phyloP scores from a whole-genome alignment of 1,140 invertebrate genomes.

The Sinonovacula constricta region DNA sequence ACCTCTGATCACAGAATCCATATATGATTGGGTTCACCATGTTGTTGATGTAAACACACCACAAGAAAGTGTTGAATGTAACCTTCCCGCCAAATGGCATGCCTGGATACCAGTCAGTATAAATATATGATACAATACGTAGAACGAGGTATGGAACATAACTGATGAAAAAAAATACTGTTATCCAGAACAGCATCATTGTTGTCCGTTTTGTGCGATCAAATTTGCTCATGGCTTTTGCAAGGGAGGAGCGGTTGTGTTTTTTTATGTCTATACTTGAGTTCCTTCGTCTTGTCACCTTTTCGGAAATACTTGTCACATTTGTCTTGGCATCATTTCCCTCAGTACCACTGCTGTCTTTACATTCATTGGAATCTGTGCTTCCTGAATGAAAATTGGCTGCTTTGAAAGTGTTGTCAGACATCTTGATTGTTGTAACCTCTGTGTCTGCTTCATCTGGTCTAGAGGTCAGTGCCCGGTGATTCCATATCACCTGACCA shows the following conservation, averaged over 20 bases:
- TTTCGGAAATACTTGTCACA: not conserved
- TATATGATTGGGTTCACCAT: slow-evolving; percentile 69
- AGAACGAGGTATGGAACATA: slow-evolving; percentile 52
- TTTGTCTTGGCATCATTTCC: slow-evolving; percentile 11
- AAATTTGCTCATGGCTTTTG: slow-evolving; percentile 31
- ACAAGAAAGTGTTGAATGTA: slow-evolving; percentile 66
- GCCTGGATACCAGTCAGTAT: slow-evolving; percentile 51
- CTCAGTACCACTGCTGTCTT: slow-evolving; percentile 10
- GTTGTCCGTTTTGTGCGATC: slow-evolving; percentile 60
- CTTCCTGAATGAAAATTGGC: slow-evolving; percentile 42
- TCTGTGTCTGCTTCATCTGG: slow-evolving; percentile 16
- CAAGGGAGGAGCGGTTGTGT: not conserved
- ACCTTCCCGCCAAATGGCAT: slow-evolving; percentile 51
- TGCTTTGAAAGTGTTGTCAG: not conserved
- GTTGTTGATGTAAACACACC: slow-evolving; percentile 69
- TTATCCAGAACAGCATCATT: slow-evolving; percentile 52
- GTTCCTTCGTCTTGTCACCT: not conserved
- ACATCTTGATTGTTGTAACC: slow-evolving; percentile 22
- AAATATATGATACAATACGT: slow-evolving; percentile 43
- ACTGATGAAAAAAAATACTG: slow-evolving; percentile 54
- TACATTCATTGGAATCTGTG: slow-evolving; percentile 13
- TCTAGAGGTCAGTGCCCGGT: slow-evolving; percentile 15
- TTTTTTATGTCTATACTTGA: not conserved
- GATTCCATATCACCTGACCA: slow-evolving; percentile 49
- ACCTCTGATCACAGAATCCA: slow-evolving; percentile 62